Base-by-base conservation (phyloP, 1,140 invertebrate genomes). In the Gryon sp. region DNA sequence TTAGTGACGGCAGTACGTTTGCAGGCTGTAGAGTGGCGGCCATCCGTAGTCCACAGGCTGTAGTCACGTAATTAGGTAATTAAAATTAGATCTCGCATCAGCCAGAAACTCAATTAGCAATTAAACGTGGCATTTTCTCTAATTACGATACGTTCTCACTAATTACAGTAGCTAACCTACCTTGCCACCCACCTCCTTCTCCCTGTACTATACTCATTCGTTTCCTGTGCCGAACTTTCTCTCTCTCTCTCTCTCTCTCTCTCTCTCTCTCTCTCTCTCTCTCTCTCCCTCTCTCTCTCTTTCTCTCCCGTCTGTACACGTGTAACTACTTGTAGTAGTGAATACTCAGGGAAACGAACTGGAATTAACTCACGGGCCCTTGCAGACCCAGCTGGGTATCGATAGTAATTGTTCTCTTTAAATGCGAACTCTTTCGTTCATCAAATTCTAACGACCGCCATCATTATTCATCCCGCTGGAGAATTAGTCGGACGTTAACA, bases 81-180 rank as follows among this genome's bases (percentile, higher is more conserved):
- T 91, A 91, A 91, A 90, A 91, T 90, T 90, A 90, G 89, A 90
- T 90, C 89, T 90, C 87, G 86, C 89, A 90, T 90, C 89, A 89
- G 88, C 83, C 88, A 88, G 89, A 90, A 90, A 91, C 89, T 90
- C 90, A 91, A 90, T 91, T 90, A 90, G 90, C 90, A 91, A 91
- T 91, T 91, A 90, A 90, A 90, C 89, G 89, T 90, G 87, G 90
- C 89, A 90, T 91, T 90, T 90, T 90, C 89, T 90, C 89, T 91
- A 90, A 90, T 91, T 90, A 91, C 89, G 88, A 90, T 90, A 89
- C 87, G 88, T 89, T 89, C 89, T 89, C 86, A 86, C 89, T 90
- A 90, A 90, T 90, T 90, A 89, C 89, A 83, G 80, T 80, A 84
- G 82, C 83, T 83, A 86, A 82, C 83, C 80, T 78, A 62, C 68